Base-by-base conservation (phyloP, 2,113 vertebrate genomes). In the Microtus ochrogaster region DNA sequence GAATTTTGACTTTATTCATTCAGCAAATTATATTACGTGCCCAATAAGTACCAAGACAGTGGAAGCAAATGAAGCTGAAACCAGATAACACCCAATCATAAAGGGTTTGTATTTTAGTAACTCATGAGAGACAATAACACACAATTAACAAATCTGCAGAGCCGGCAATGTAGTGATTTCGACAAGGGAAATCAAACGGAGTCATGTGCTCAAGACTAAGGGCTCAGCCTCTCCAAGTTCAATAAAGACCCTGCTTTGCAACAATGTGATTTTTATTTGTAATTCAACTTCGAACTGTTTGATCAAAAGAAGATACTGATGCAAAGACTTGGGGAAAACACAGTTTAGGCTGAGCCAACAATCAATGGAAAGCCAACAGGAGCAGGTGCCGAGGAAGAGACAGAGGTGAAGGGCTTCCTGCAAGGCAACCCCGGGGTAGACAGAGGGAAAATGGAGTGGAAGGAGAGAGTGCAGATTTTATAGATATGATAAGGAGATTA, bases 1-100 rank as follows among this genome's bases (percentile, higher is more conserved):
- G n/a, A 58, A 30, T 72, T 81, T 88, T 83, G 55, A 89, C 79
- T 94, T 92, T 39, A 92, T 89, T 83, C 63, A 74, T 83, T 85
- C 52, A 93, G 72, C 10, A 89, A 91, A 63, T 81, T 88, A 30
- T 85, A 88, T 55, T 88, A 76, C 19, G 1, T 89, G 36, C 3
- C 22, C n/a, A 22, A 11, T 61, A 41, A 74, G 26, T 36, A 16
- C 39, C 61, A 78, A 68, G 36, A 78, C 16, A 63, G 28, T 73
- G 24, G 26, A 63, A 96, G 41, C 78, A 44, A 82, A 39, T 47
- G 41, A 90, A 33, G 28, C 61, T 81, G 70, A 85, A 70, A 39
- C 12, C 63, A 93, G 61, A 68, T 33, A n/a, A 73, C 92, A 21
- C 30, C 33, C 68, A 49, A 49, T 95, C 10, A 61, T 44, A 28